phyloP scores from a whole-genome alignment of 1,140 invertebrate genomes.

The Rhynchophorus ferrugineus region DNA sequence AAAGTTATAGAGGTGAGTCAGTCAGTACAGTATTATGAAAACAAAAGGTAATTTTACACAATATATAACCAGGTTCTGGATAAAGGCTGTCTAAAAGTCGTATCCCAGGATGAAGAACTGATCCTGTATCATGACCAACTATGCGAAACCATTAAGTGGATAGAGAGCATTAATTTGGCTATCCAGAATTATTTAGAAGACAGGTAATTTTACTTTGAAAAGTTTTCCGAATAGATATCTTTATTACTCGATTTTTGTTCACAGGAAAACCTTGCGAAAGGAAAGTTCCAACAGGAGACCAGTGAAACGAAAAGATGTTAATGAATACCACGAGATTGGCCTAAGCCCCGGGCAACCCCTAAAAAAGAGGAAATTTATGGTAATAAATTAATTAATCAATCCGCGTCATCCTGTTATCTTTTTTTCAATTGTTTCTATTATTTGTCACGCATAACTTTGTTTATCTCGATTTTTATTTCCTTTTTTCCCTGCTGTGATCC shows the following conservation, averaged over 20 bases:
- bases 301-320: conserved; percentile 44
- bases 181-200: conserved; percentile 50
- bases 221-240: background rate
- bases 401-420: background rate
- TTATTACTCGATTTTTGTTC: background rate
- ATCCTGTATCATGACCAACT: conserved; percentile 50
- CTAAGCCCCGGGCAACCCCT: conserved; percentile 34
- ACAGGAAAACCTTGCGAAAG: conserved; percentile 50
- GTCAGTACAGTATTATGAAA: background rate
- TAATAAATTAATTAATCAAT: conserved; percentile 4
- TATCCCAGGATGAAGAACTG: conserved; percentile 50
- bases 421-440: background rate
- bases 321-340: conserved; percentile 34
- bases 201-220: conserved; percentile 11
- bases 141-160: conserved; percentile 48
- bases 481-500: no score
- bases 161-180: conserved; percentile 46
- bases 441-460: no score
- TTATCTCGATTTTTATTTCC: no score
- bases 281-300: conserved; percentile 53
- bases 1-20: conserved; percentile 45
- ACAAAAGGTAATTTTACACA: background rate
- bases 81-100: conserved; percentile 44
- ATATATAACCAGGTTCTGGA: conserved; percentile 21
- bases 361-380: conserved; percentile 28